Conservation (phyloP, 2,888 invertebrate genomes). For the Pediacus dermestoides region DNA sequence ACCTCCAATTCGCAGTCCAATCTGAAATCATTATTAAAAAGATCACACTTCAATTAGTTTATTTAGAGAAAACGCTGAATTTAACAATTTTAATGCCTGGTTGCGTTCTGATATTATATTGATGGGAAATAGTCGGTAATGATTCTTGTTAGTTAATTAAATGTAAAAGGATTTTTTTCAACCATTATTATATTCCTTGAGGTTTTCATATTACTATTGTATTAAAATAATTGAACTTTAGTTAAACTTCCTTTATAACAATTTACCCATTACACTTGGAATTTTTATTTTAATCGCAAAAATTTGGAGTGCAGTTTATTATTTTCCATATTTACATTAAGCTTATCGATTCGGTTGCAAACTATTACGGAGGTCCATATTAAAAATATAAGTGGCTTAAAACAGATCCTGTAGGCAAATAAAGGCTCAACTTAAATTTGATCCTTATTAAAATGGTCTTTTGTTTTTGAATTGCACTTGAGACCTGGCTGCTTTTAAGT, state of each 20-base stretch:
- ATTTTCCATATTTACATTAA: constrained; percentile 30
- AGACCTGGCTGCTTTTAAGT: constrained; percentile 31
- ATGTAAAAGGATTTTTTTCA: too few species aligned
- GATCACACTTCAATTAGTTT: constrained; percentile 43
- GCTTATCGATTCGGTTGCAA: constrained; percentile 31
- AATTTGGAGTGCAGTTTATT: constrained; percentile 12
- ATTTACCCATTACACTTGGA: too few species aligned
- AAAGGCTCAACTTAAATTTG: constrained; percentile 48
- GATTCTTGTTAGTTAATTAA: too few species aligned
- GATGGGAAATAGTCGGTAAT: constrained; percentile 25
- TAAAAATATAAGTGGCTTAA: constrained; percentile 50
- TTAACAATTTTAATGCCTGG: constrained; percentile 28
- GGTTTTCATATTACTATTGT: too few species aligned
- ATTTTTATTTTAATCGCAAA: constrained; percentile 8
- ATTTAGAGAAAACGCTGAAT: constrained; percentile 28
- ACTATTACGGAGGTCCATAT: constrained; percentile 39
- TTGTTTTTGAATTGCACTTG: constrained; percentile 46
- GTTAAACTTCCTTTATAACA: too few species aligned
- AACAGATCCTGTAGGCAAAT: constrained; percentile 47
- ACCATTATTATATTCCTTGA: too few species aligned
- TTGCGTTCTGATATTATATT: constrained; percentile 18
- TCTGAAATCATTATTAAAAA: constrained; percentile 36
- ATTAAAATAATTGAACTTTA: too few species aligned
- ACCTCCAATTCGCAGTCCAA: constrained; percentile 37
- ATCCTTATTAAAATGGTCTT: constrained; percentile 49